A percentile compares a stretch with the other conserved stretches of the same genome.
phyloP scores from a whole-genome alignment of 2,797 vertebrate genomes.

The Peromyscus eremicus region DNA sequence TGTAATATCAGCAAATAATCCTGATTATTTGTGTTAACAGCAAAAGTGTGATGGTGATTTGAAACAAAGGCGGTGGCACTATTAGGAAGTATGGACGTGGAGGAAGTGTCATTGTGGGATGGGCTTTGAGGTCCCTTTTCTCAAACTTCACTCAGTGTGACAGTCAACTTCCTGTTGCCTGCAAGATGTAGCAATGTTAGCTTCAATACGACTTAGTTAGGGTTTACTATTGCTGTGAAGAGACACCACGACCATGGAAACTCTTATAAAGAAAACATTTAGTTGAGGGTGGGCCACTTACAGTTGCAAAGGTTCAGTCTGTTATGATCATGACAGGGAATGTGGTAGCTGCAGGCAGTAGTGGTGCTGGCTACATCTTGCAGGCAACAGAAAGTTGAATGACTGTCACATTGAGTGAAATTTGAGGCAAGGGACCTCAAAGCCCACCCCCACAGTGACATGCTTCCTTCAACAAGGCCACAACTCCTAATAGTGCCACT shows the following conservation, averaged over 20 bases:
- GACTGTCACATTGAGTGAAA: background rate
- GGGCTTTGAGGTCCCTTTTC: background rate
- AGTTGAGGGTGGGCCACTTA: background rate
- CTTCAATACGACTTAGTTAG: too few species aligned
- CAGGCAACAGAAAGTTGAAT: background rate
- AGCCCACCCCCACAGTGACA: background rate
- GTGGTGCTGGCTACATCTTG: background rate
- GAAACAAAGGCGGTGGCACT: background rate
- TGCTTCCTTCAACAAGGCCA: background rate
- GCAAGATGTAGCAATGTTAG: background rate
- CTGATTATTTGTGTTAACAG: background rate
- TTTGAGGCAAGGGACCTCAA: background rate
- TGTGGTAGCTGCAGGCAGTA: background rate
- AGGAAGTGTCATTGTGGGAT: background rate
- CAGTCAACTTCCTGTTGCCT: background rate
- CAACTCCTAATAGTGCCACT: background rate
- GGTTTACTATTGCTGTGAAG: background rate
- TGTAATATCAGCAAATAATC: background rate
- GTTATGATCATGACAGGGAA: background rate
- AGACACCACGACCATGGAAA: background rate
- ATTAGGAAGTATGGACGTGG: background rate
- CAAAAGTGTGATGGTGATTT: background rate
- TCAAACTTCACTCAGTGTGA: background rate
- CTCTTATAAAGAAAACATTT: background rate
- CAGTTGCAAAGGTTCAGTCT: background rate